Percentiles rank a stretch among this genome's conserved stretches.
Evolutionary conservation across 2,888 invertebrate genomes (phyloP).

Genomic region (Sabellastarte sp.): DNA sequence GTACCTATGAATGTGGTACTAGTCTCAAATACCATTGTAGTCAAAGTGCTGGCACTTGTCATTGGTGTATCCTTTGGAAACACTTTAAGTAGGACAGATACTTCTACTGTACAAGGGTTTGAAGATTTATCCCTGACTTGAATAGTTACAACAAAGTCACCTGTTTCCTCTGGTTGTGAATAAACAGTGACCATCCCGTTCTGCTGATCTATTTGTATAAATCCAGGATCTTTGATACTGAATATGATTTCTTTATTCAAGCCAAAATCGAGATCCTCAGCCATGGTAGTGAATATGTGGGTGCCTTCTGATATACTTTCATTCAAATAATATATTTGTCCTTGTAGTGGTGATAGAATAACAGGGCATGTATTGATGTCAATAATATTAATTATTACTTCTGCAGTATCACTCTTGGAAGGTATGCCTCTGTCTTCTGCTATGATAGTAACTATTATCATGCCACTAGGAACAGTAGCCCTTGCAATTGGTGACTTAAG

Average conservation of each 20-base stretch:
- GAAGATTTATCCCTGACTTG: too few relatives aligned
- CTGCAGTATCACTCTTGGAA: background rate
- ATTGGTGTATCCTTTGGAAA: too few relatives aligned
- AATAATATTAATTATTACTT: background rate
- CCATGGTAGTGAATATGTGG: background rate
- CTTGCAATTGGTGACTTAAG: background rate
- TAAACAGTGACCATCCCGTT: too few relatives aligned
- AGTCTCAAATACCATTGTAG: too few relatives aligned
- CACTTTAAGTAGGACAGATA: too few relatives aligned
- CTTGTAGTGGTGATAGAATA: background rate
- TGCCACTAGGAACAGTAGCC: background rate
- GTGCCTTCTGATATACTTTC: background rate
- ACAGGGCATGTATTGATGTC: slow-evolving; percentile 1
- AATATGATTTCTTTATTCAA: background rate
- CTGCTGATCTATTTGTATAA: too few relatives aligned
- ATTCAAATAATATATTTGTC: background rate
- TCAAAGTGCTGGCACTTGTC: too few relatives aligned
- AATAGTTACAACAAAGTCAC: too few relatives aligned
- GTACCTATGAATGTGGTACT: too few relatives aligned
- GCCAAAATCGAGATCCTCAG: background rate
- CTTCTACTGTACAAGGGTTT: too few relatives aligned
- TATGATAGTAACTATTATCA: background rate
- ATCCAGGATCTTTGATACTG: too few relatives aligned
- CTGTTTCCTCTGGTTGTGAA: too few relatives aligned
- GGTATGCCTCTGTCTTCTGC: slow-evolving; percentile 1